phyloP scores from a whole-genome alignment of 2,888 invertebrate species.

The Apotomis turbidana region DNA sequence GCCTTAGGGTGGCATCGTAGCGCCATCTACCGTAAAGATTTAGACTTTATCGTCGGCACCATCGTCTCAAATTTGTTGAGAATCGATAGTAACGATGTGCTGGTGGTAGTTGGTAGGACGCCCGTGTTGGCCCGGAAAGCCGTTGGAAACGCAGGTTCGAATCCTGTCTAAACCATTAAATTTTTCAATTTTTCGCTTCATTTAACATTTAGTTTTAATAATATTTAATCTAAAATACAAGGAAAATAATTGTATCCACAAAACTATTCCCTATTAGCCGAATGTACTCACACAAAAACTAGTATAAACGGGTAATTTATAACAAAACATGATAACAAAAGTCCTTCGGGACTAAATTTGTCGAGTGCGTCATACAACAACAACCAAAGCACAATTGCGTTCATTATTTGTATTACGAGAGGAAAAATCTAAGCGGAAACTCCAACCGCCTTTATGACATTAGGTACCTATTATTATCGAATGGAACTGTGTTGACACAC shows the following conservation, averaged over 20 bases:
- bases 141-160: too few relatives aligned
- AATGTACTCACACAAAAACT: conserved; percentile 5
- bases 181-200: too few relatives aligned
- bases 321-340: conserved; percentile 27
- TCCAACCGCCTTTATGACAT: conserved; percentile 24
- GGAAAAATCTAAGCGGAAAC: conserved; percentile 32
- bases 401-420: conserved; percentile 16
- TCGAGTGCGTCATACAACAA: conserved; percentile 12
- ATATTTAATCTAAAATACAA: not conserved
- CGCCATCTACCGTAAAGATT: too few relatives aligned
- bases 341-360: conserved; percentile 22
- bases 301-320: conserved; percentile 16
- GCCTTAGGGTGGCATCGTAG: too few relatives aligned
- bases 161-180: too few relatives aligned
- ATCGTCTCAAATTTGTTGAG: too few relatives aligned
- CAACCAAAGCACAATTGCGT: conserved; percentile 10
- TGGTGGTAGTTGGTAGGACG: too few relatives aligned
- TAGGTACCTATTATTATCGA: conserved; percentile 19
- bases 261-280: conserved; percentile 1
- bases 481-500: conserved; percentile 14
- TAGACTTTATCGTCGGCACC: too few relatives aligned
- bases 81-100: too few relatives aligned
- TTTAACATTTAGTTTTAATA: too few relatives aligned
- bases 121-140: too few relatives aligned
- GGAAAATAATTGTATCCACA: not conserved